Evolutionary conservation across 2,113 vertebrate genomes (phyloP).

Genomic region (Ploceus nigricollis): DNA sequence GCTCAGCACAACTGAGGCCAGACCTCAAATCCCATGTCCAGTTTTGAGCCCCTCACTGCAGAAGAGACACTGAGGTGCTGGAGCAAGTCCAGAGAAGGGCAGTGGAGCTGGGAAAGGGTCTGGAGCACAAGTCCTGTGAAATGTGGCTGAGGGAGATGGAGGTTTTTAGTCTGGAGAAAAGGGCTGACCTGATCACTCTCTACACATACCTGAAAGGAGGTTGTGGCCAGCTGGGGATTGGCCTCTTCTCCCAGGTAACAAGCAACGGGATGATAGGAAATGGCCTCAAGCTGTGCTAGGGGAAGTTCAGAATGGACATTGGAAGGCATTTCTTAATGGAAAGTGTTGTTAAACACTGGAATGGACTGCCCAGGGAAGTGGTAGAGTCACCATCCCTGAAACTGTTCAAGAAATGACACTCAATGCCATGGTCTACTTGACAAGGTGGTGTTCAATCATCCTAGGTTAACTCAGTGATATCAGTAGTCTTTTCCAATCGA

Average conservation of each 20-base stretch:
- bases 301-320: neutral
- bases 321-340: neutral
- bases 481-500: neutral
- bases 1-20: neutral
- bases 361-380: neutral
- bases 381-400: neutral
- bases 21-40: neutral
- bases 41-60: neutral
- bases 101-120: neutral
- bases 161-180: neutral
- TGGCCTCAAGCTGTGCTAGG: neutral
- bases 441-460: neutral
- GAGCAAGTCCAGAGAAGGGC: rapidly evolving
- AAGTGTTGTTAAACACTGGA: neutral
- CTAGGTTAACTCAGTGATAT: neutral
- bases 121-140: neutral
- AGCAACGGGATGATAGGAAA: neutral
- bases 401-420: neutral
- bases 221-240: neutral
- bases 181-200: neutral
- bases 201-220: neutral
- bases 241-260: neutral
- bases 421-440: neutral
- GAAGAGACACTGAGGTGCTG: neutral
- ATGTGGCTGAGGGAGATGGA: neutral